phyloP scores from a whole-genome alignment of 2,888 invertebrate genomes.

The Philonicus albiceps region DNA sequence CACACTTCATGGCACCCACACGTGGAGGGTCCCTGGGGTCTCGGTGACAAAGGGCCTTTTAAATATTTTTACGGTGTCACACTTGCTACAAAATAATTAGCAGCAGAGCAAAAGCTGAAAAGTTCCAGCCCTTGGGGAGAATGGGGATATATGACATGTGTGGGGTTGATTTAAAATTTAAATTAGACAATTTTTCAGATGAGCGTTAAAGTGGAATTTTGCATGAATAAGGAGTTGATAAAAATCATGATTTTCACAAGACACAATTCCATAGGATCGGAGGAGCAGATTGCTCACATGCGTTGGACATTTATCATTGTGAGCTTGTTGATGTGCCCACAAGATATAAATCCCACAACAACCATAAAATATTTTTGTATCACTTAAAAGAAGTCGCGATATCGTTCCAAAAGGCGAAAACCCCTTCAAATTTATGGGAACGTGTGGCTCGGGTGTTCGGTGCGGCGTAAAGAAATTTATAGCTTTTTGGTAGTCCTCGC shows the following conservation, averaged over 20 bases:
- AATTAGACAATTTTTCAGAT: background rate
- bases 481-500: conserved; percentile 1
- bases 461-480: conserved; percentile 1
- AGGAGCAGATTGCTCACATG: background rate
- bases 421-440: conserved; percentile 27
- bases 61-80: background rate
- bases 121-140: no score
- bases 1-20: conserved; percentile 15
- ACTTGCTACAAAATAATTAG: background rate
- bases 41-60: background rate
- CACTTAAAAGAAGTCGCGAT: conserved; percentile 33
- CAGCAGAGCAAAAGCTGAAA: no score
- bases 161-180: background rate
- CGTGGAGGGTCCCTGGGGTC: background rate
- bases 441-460: background rate
- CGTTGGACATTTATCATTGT: background rate
- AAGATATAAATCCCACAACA: conserved; percentile 38
- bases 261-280: background rate
- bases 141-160: no score
- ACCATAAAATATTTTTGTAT: conserved; percentile 40
- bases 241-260: background rate
- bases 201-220: background rate
- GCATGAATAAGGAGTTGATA: background rate
- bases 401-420: conserved; percentile 23
- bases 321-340: conserved; percentile 2